Conservation (phyloP, 1,140 invertebrate species). For the Parasteatoda tepidariorum region DNA sequence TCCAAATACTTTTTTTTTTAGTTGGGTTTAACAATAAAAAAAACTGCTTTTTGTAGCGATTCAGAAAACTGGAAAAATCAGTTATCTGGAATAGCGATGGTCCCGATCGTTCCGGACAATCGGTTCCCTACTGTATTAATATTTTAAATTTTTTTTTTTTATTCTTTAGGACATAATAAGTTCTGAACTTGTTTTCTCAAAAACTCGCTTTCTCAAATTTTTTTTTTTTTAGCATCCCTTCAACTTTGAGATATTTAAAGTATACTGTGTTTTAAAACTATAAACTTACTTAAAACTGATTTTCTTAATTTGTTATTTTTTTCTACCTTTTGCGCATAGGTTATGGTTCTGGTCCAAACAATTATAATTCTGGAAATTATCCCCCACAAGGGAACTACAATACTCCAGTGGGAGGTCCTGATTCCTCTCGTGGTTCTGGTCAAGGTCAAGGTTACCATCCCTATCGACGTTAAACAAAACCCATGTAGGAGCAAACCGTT, state of each 20-base stretch:
- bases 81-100: no score
- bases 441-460: slow-evolving; percentile 66
- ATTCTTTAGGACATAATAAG: no score
- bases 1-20: no score
- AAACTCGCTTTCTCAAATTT: no score
- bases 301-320: background rate
- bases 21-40: no score
- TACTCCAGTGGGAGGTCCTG: slow-evolving; percentile 46
- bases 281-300: background rate
- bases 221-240: slow-evolving; percentile 65
- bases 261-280: slow-evolving; percentile 62
- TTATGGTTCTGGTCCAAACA: slow-evolving; percentile 18
- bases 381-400: slow-evolving; percentile 12
- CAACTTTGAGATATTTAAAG: slow-evolving; percentile 67
- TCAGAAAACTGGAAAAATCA: no score
- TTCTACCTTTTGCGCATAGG: background rate
- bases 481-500: background rate
- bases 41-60: no score
- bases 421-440: slow-evolving; percentile 63
- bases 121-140: no score
- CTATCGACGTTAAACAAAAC: slow-evolving; percentile 63
- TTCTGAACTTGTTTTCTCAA: no score
- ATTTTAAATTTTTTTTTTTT: no score
- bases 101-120: no score
- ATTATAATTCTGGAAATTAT: slow-evolving; percentile 41